phyloP scores from a whole-genome alignment of 1,140 invertebrate genomes.

The Marisa cornuarietis region DNA sequence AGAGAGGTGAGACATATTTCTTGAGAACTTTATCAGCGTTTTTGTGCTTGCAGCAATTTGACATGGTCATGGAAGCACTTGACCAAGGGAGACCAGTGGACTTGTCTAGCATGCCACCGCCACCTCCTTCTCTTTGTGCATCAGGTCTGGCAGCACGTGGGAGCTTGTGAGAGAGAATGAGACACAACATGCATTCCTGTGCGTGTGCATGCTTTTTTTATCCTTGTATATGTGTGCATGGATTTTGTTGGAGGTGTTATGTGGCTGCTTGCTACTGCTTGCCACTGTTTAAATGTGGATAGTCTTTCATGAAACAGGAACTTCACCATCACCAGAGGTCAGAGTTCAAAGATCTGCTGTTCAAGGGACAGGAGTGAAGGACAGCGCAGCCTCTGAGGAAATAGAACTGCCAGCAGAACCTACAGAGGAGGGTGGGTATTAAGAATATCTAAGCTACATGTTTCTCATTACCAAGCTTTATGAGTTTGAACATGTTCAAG shows the following conservation, averaged over 20 bases:
- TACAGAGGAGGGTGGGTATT: slow-evolving; percentile 39
- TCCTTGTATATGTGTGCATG: slow-evolving; percentile 22
- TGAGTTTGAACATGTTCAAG: too few species aligned
- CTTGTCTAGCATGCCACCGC: slow-evolving; percentile 83
- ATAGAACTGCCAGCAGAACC: slow-evolving; percentile 34
- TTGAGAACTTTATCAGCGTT: too few species aligned
- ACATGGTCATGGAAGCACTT: slow-evolving; percentile 81
- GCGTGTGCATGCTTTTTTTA: background rate
- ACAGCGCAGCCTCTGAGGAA: slow-evolving; percentile 15
- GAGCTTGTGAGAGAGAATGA: too few species aligned
- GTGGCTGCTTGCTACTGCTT: too few species aligned
- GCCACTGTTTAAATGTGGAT: too few species aligned
- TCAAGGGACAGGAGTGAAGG: slow-evolving; percentile 37
- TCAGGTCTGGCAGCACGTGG: too few species aligned
- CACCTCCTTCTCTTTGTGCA: slow-evolving; percentile 66
- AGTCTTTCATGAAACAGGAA: too few species aligned
- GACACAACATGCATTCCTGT: too few species aligned
- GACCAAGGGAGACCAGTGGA: slow-evolving; percentile 82
- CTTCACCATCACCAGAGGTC: slow-evolving; percentile 10
- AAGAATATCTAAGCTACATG: too few species aligned
- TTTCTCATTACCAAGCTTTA: too few species aligned
- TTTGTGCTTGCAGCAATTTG: slow-evolving; percentile 76
- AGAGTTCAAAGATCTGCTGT: slow-evolving; percentile 34
- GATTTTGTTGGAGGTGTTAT: background rate
- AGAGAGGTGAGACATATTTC: too few species aligned